phyloP scores from a whole-genome alignment of 2,797 vertebrate species.

The Sebastiscus albofasciatus region DNA sequence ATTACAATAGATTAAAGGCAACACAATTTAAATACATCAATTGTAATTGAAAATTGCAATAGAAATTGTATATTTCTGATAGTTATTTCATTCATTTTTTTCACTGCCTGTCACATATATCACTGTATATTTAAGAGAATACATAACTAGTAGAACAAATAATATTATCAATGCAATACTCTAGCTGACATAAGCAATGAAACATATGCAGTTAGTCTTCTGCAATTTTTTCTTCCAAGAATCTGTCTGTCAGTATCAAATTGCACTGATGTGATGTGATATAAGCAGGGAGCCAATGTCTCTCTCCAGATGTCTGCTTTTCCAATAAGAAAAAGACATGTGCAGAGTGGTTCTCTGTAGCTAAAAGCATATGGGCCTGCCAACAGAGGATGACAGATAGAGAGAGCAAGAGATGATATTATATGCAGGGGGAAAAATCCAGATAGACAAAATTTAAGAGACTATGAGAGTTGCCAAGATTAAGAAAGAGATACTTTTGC shows the following conservation, averaged over 20 bases:
- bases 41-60: not conserved
- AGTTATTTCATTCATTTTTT: not conserved
- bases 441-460: slow-evolving; percentile 27
- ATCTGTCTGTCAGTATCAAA: slow-evolving; percentile 38
- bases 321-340: slow-evolving; percentile 17
- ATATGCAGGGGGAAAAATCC: slow-evolving; percentile 9
- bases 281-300: slow-evolving; percentile 22
- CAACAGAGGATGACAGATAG: slow-evolving; percentile 6
- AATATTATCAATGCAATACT: not conserved
- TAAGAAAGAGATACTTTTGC: not conserved
- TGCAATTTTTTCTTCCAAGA: slow-evolving; percentile 8
- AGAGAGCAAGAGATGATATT: not conserved
- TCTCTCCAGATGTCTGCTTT: slow-evolving; percentile 37
- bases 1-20: not conserved
- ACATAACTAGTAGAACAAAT: not conserved
- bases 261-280: slow-evolving; percentile 50
- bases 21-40: not conserved
- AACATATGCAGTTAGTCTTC: slow-evolving; percentile 10
- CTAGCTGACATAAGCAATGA: not conserved
- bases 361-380: slow-evolving; percentile 32
- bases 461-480: slow-evolving; percentile 3
- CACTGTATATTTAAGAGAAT: not conserved
- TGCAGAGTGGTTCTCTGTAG: slow-evolving; percentile 24
- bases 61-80: not conserved
- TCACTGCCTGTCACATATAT: not conserved